Conservation (phyloP, 2,888 invertebrate genomes). For the Eulithis prunata region DNA sequence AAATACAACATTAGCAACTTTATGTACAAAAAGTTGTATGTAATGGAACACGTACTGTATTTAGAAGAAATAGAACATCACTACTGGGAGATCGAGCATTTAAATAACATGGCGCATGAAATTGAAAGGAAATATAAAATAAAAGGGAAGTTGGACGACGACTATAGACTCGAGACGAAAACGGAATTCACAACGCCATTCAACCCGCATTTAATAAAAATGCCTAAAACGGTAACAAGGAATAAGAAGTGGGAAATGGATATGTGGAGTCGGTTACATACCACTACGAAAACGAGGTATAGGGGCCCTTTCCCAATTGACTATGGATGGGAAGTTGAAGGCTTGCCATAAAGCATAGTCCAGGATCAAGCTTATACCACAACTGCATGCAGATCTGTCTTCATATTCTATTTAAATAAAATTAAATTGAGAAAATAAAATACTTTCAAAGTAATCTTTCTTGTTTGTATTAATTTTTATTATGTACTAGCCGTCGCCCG, state of each 20-base stretch:
- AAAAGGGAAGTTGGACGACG: neutral
- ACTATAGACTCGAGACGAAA: neutral
- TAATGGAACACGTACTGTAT: constrained; percentile 37
- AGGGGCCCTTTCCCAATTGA: neutral
- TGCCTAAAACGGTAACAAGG: neutral
- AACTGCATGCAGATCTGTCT: too few species aligned
- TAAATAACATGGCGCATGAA: constrained; percentile 23
- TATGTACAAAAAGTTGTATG: constrained; percentile 4
- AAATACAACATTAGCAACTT: constrained; percentile 41
- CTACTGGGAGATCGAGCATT: constrained; percentile 29
- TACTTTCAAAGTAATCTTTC: too few species aligned
- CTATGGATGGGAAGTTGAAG: constrained; percentile 6
- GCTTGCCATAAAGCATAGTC: neutral
- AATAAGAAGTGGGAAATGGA: neutral
- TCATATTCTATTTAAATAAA: too few species aligned
- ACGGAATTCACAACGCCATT: neutral
- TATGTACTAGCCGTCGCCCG: too few species aligned
- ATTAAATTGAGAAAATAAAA: too few species aligned
- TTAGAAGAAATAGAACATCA: constrained; percentile 40
- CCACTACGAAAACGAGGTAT: neutral
- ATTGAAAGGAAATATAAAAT: constrained; percentile 25
- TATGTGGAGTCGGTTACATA: neutral
- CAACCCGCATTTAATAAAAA: neutral
- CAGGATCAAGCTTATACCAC: too few species aligned
- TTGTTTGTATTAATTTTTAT: too few species aligned